Evolutionary conservation across 2,797 vertebrate genomes (phyloP).

Genomic region (Sebastes itinus): DNA sequence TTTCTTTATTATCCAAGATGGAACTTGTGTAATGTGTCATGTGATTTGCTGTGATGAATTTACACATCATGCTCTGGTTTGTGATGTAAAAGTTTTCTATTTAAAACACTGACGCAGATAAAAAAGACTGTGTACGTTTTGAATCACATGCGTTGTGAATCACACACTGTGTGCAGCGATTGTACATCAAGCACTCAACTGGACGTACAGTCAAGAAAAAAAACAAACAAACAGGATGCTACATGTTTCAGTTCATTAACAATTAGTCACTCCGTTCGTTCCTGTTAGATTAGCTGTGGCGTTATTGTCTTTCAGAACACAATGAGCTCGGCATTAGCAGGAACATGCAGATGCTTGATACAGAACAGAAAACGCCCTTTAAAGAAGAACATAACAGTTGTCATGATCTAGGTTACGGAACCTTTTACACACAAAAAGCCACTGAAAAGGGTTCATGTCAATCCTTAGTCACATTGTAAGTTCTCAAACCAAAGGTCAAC

Average conservation of each 20-base stretch:
- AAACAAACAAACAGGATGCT: background rate
- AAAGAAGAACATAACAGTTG: background rate
- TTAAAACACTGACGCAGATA: background rate
- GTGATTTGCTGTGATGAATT: constrained; percentile 1
- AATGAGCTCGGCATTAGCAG: background rate
- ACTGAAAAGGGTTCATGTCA: background rate
- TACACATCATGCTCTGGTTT: background rate
- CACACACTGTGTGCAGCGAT: background rate
- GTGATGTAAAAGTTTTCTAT: constrained; percentile 7
- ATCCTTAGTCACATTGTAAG: background rate
- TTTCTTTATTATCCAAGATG: background rate
- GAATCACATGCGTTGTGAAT: background rate
- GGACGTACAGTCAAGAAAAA: background rate
- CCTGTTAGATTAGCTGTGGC: background rate
- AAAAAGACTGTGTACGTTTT: background rate
- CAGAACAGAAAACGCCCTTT: background rate
- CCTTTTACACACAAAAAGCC: background rate
- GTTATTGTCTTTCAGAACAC: background rate
- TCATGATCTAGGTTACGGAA: background rate
- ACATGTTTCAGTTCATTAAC: background rate
- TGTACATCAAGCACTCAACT: constrained; percentile 24
- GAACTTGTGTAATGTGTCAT: background rate
- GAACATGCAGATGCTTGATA: background rate
- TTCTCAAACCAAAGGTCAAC: background rate
- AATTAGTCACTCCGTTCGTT: background rate